Conservation (phyloP, 2,113 vertebrate genomes). For the Neodontobutis hainanensis region DNA sequence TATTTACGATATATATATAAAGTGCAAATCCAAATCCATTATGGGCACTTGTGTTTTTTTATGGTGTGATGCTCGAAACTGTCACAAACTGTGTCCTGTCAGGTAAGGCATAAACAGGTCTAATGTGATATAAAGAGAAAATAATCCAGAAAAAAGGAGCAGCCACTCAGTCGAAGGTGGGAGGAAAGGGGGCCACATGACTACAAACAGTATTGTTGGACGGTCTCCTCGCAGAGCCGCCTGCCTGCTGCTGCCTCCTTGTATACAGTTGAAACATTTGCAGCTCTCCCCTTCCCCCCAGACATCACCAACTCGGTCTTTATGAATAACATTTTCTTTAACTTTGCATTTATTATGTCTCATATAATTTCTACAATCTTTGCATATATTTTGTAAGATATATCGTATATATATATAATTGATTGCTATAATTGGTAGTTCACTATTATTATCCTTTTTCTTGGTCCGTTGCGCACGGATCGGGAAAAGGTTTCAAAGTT, state of each 20-base stretch:
- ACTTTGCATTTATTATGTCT: slow-evolving; percentile 32
- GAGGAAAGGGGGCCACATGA: slow-evolving; percentile 69
- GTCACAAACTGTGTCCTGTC: background rate
- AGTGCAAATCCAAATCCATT: no score
- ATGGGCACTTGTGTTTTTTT: no score
- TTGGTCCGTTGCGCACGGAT: background rate
- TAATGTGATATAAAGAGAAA: slow-evolving; percentile 51
- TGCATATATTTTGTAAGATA: no score
- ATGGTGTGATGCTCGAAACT: background rate
- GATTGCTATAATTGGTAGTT: background rate
- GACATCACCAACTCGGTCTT: slow-evolving; percentile 44
- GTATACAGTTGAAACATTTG: slow-evolving; percentile 69
- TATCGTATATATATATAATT: slow-evolving; percentile 8
- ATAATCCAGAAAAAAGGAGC: slow-evolving; percentile 67
- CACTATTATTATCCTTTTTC: no score
- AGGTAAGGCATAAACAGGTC: slow-evolving; percentile 10
- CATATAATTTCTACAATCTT: slow-evolving; percentile 3
- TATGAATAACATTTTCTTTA: slow-evolving; percentile 48
- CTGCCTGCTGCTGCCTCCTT: slow-evolving; percentile 82
- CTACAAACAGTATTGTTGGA: slow-evolving; percentile 77
- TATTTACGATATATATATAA: no score
- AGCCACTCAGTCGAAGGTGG: slow-evolving; percentile 66
- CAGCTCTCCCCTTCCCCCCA: slow-evolving; percentile 53
- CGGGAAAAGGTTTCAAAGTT: slow-evolving; percentile 30
- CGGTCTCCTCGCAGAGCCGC: slow-evolving; percentile 72